Percentiles rank a stretch among this genome's conserved stretches.
Conservation (phyloP, 2,113 vertebrate species). For the Strix uralensis region DNA sequence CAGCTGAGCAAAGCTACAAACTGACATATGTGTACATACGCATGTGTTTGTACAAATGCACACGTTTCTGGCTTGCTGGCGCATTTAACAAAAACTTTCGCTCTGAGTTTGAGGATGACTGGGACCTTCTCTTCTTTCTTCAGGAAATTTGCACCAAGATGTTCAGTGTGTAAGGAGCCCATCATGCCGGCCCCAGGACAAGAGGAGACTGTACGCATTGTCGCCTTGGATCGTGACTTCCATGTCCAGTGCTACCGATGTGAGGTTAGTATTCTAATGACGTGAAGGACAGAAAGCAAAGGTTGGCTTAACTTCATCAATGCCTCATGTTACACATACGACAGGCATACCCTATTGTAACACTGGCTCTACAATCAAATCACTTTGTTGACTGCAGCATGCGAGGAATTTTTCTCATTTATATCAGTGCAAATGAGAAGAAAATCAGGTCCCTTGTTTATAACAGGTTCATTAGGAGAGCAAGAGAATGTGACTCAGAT, state of each 20-base stretch:
- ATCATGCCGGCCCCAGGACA: constrained; percentile 97
- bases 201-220: constrained; percentile 97
- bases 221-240: constrained; percentile 96
- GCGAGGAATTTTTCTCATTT: constrained; percentile 24
- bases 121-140: background rate
- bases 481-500: constrained; percentile 35
- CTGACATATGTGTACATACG: fast-evolving
- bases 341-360: background rate
- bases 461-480: constrained; percentile 50
- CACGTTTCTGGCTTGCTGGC: background rate
- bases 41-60: background rate
- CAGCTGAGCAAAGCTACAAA: background rate
- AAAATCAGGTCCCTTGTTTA: constrained; percentile 35
- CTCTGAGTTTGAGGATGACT: background rate
- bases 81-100: background rate
- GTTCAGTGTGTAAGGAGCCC: constrained; percentile 93
- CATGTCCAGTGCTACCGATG: constrained; percentile 98
- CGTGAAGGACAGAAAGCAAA: background rate
- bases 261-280: constrained; percentile 79
- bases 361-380: background rate
- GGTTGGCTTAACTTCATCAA: background rate
- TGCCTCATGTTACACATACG: fast-evolving
- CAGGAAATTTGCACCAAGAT: constrained; percentile 97
- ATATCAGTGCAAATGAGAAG: background rate
- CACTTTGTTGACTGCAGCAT: constrained; percentile 14